Evolutionary conservation across 2,888 invertebrate species (phyloP), one percentile per base, ranked within the genome.

Genomic region (Xestia sexstrigata): DNA sequence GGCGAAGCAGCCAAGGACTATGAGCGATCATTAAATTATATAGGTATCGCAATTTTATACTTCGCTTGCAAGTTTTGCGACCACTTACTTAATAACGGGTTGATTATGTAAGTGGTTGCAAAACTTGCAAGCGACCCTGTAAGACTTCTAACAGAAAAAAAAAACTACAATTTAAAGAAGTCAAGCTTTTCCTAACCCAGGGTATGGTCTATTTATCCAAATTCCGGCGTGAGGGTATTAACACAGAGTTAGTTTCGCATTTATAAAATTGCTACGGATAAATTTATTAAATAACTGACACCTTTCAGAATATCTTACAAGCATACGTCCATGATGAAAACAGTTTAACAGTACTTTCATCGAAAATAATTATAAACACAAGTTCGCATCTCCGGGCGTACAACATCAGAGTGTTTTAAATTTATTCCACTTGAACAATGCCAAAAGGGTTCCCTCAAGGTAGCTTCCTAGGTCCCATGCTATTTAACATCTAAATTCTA

Each of bases 401-500:
- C 35, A 35, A 23, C 30, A 20, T 2, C 45, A 20, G 5, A 35
- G 68, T 9, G 11, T 17, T 35, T 26, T 13, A 13, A 49, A 49
- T n/a, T n/a, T n/a, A 3, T n/a, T 26, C 13, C 47, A 42, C 9
- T 15, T 20, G 5, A 26, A 35, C 45, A 1, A 23, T 58, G n/a
- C 7, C 11, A 45, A 47, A 47, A 20, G 13, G 42, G 15, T 35
- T 35, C 35, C 35, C 42, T 13, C 52, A 45, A 76, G 76, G 52
- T 45, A 76, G 30, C 11, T 4, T 60, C 35, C 26, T 58, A 45
- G 58, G 74, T 58, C 4, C 58, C 15, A 47, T 47, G 35, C n/a
- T 58, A 71, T 58, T 26, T n/a, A 74, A 58, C 15, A 47, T 74
- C 0, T 20, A 42, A 73, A 52, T 71, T 71, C 45, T 47, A 26